A percentile compares a stretch with the other conserved stretches of the same genome.
These are phyloP conservation scores for Anastrepha ludens DNA, from an alignment of 1,140 invertebrate species.

Conservation along the genomic window DNA sequence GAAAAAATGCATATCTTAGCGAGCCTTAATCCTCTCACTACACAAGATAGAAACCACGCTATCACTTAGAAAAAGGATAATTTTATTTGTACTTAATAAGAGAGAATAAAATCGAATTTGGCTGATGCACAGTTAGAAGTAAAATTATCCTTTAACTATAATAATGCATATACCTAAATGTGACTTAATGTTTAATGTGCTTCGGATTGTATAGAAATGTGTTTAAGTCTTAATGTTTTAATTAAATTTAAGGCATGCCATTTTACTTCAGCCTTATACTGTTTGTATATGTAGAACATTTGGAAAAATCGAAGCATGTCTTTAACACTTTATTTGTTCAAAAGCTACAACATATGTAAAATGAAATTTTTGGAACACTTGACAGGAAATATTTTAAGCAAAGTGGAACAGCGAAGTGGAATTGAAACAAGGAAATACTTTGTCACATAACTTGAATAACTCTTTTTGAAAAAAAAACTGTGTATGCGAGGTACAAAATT, in stretches of 20 bases:
- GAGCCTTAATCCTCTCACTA: background rate
- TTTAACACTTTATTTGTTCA: background rate
- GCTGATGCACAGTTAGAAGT: background rate
- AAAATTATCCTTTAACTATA: background rate
- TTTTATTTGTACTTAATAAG: background rate
- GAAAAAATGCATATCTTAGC: constrained; percentile 3
- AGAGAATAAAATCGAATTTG: background rate
- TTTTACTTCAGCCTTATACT: background rate
- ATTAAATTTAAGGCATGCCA: background rate
- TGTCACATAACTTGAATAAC: no score
- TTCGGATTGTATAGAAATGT: background rate
- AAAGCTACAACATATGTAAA: no score
- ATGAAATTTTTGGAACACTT: no score
- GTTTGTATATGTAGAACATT: background rate
- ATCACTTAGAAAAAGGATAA: background rate
- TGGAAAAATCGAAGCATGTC: background rate
- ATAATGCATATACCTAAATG: background rate
- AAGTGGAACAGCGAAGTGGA: no score
- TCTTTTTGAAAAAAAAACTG: no score
- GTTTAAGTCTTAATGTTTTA: background rate
- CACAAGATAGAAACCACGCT: background rate
- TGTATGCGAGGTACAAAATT: no score
- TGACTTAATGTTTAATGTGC: constrained; percentile 22
- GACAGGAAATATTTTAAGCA: no score
- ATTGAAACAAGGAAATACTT: no score